Base-by-base conservation (phyloP, 1,140 invertebrate species). In the Hycleus cichorii region DNA sequence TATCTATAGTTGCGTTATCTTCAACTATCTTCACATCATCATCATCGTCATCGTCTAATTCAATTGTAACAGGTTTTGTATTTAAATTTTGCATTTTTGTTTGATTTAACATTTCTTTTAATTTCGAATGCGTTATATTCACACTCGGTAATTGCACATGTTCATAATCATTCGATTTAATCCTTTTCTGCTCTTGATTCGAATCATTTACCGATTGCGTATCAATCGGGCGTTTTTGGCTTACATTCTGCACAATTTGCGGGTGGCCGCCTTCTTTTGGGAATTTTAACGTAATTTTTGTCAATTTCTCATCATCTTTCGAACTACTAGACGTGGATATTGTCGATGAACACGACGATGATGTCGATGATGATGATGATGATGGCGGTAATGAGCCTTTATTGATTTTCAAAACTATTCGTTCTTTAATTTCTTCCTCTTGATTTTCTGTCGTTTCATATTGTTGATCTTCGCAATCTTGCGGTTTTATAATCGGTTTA, bases 351-450 rank as follows among this genome's bases (percentile, higher is more conserved):
- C 32, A 32, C 7, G 32, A 4, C 32, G 32, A 5, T 7, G 7
- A 4, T 32, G 7, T 5, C 32, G 32, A 66, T 58, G 70, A 66
- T 24, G 45, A 66, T 58, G 70, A 66, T 24, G 45, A 49, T 27
- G 61, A 57, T 32, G 55, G 57, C n/a, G 65, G 62, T 10, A 68
- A 40, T 38, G 54, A 66, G 6, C 60, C 64, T 60, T 66, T 68
- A 42, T 71, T 72, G 45, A 74, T 73, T 58, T 74, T 74, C 38
- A 74, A 58, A 2, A 74, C 69, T 38, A 74, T 73, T 45, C 72
- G 54, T 49, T 72, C 69, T 49, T 73, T 70, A 7, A 70, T 68
- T 54, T 64, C 63, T 8, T 72, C 70, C 8, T 63, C 62, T 38
- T 66, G 44, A 59, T 68, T 60, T 56, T 64, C 32, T 49, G 56